Percentiles rank a stretch among this genome's conserved stretches.
Evolutionary conservation across 37 sponge, comb jelly and placozoan genomes (phyloP).

Genomic region (Chondrilla cf. caribensis): DNA sequence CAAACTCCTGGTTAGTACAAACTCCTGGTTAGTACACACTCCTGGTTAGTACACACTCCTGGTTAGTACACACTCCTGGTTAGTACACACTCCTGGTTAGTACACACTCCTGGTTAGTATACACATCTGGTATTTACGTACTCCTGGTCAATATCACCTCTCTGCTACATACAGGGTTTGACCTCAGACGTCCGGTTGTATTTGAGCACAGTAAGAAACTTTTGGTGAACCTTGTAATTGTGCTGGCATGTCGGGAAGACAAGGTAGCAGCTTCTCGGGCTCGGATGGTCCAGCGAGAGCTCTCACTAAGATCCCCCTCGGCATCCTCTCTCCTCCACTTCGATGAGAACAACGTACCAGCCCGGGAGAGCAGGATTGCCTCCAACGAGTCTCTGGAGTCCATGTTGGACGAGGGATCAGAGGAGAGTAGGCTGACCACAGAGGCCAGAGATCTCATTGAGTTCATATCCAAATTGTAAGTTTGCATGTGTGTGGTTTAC

Average conservation of each 20-base stretch:
- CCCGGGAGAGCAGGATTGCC: not conserved
- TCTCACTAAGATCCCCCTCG: constrained; percentile 53
- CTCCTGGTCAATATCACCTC: no score
- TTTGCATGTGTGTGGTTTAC: no score
- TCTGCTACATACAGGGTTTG: constrained; percentile 48
- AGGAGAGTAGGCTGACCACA: constrained; percentile 7
- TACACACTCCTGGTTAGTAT: no score
- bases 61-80: no score
- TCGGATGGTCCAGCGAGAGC: constrained; percentile 49
- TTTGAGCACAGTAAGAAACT: constrained; percentile 88
- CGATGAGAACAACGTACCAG: not conserved
- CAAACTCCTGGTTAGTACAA: no score
- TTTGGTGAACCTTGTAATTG: constrained; percentile 71
- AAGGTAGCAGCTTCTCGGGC: constrained; percentile 56
- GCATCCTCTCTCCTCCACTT: constrained; percentile 20
- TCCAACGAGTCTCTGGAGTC: constrained; percentile 39
- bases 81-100: no score
- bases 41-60: no score
- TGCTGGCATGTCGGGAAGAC: constrained; percentile 74
- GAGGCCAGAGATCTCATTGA: constrained; percentile 52
- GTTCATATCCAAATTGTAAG: constrained; percentile 50
- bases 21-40: no score
- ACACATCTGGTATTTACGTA: no score
- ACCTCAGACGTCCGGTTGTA: constrained; percentile 69
- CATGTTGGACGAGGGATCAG: not conserved